These are phyloP conservation scores for Pristis pectinata DNA, from an alignment of 2,797 vertebrate species.

Conservation along the genomic window DNA sequence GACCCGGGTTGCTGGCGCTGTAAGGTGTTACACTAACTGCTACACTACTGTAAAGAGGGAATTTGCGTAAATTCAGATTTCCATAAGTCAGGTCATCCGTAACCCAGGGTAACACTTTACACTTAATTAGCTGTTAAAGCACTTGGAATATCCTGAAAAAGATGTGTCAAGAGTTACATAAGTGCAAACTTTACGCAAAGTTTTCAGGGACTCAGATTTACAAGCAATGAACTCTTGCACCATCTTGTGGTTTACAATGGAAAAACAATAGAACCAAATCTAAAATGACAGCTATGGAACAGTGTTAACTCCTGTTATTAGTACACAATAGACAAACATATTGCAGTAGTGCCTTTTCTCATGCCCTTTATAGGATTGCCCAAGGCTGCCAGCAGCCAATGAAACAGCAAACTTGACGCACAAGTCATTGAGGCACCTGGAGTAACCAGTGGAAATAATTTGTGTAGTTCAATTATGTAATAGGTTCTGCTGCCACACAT, in stretches of 20 bases:
- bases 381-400: background rate
- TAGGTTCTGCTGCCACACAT: background rate
- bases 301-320: background rate
- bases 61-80: too few species aligned
- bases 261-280: background rate
- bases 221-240: background rate
- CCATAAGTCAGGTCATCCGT: too few species aligned
- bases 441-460: background rate
- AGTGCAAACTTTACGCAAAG: background rate
- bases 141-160: too few species aligned
- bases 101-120: too few species aligned
- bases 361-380: background rate
- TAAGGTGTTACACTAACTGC: too few species aligned
- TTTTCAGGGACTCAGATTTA: background rate
- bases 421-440: background rate
- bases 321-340: background rate
- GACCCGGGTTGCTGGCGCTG: too few species aligned
- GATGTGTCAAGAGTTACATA: background rate
- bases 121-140: too few species aligned
- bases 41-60: too few species aligned
- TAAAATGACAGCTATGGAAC: background rate
- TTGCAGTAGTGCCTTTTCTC: background rate
- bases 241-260: background rate
- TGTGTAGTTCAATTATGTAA: background rate
- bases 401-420: background rate